Evolutionary conservation across 2,113 vertebrate species (phyloP), one percentile per base, ranked within the genome.

Genomic region (Thalassarche chlororhynchos): DNA sequence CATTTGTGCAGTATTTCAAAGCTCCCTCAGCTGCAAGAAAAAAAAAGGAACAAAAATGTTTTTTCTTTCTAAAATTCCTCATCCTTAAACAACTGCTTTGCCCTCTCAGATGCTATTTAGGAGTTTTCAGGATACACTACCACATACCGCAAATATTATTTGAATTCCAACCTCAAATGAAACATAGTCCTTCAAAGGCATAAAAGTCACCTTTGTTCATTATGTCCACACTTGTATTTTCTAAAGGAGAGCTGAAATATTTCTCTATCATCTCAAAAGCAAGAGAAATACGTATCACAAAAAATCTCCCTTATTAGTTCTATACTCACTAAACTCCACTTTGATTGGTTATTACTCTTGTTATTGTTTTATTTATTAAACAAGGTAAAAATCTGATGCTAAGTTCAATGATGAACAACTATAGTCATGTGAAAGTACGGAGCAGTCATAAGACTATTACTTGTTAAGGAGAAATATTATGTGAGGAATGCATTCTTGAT

Each of bases 81-180:
- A 42, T 94, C 64, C 75, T 55, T 71, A 77, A 93, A 90, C 14
- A 92, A 93, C 26, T 36, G 2, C 3, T 81, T 92, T 95, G 7
- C 24, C 51, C 38, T 34, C 31, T 85, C 68, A 78, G 62, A n/a
- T 87, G 40, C 52, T 95, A 25, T 94, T 96, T 94, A 61, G 31
- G 79, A 92, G 44, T 89, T 79, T 72, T 78, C 51, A 91, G 93
- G 81, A 86, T 87, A 66, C 62, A 75, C 58, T 90, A 65, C n/a
- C 60, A 81, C 71, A 90, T 93, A 88, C 65, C n/a, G 14, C 47
- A 97, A 91, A 93, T 93, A 97, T 77, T 95, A 81, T 77, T 28
- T 94, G 72, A 96, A 96, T 97, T 79, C 38, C 89, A 96, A 31
- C 89, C 71, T 92, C 55, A 95, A 85, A 29, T 87, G 46, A 96